A percentile compares a stretch with the other conserved stretches of the same genome.
These are phyloP conservation scores for Triops longicaudatus DNA, from an alignment of 1,140 invertebrate species.

Conservation along the genomic window DNA sequence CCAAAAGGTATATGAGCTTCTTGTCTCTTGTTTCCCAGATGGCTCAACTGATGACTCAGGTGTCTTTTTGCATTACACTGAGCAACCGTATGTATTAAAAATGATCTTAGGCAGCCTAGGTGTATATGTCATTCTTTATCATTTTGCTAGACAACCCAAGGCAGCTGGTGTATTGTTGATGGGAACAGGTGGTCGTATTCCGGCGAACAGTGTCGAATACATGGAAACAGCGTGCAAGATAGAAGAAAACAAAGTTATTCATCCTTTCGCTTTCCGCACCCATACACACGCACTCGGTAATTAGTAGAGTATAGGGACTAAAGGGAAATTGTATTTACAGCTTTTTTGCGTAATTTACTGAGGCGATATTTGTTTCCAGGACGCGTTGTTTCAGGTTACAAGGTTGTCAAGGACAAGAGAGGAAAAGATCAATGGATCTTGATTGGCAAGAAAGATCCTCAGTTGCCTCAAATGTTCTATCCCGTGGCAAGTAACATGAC, in stretches of 20 bases:
- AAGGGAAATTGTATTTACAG: background rate
- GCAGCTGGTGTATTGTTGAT: slow-evolving; percentile 78
- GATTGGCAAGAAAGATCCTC: slow-evolving; percentile 62
- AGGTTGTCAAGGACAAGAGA: slow-evolving; percentile 49
- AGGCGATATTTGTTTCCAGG: slow-evolving; percentile 43
- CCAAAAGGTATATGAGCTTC: background rate
- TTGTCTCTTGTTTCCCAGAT: slow-evolving; percentile 49
- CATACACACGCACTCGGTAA: slow-evolving; percentile 84
- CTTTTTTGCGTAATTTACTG: too few relatives aligned
- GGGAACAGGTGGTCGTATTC: slow-evolving; percentile 69
- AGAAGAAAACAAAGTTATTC: slow-evolving; percentile 68
- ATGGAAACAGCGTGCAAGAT: slow-evolving; percentile 82
- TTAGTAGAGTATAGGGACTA: slow-evolving; percentile 11
- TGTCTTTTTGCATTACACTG: slow-evolving; percentile 66
- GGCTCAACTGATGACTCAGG: slow-evolving; percentile 71
- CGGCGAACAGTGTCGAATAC: slow-evolving; percentile 58
- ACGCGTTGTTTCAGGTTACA: slow-evolving; percentile 78
- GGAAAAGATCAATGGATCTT: slow-evolving; percentile 64
- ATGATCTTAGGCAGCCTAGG: background rate
- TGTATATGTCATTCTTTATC: slow-evolving; percentile 24
- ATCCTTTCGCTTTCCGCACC: slow-evolving; percentile 90
- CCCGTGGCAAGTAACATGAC: slow-evolving; percentile 43
- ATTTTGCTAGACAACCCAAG: slow-evolving; percentile 53
- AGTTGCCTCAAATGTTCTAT: slow-evolving; percentile 55
- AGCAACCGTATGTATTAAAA: slow-evolving; percentile 51